These are phyloP conservation scores for Fratercula arctica DNA, from an alignment of 2,797 vertebrate species.

Conservation along the genomic window DNA sequence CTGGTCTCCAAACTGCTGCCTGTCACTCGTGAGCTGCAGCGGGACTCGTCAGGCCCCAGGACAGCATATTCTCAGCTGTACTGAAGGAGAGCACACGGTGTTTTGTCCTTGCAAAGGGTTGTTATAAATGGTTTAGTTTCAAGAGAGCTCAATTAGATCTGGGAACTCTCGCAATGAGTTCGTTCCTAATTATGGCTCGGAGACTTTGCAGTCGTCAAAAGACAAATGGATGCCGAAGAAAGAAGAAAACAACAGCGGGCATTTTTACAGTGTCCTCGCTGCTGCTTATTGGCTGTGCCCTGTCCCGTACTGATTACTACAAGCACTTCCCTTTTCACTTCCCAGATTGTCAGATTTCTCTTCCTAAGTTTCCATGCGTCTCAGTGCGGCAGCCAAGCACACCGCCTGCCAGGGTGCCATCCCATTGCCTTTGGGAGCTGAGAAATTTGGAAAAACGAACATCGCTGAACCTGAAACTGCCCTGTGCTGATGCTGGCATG, in stretches of 20 bases:
- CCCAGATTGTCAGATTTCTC: not conserved
- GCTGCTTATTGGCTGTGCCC: not conserved
- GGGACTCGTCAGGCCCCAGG: not conserved
- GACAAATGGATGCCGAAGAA: not conserved
- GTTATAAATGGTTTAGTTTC: constrained; percentile 29
- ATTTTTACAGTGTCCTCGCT: not conserved
- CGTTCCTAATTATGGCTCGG: not conserved
- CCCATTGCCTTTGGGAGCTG: not conserved
- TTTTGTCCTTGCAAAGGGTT: constrained; percentile 27
- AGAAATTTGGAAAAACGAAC: not conserved
- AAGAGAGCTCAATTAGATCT: constrained; percentile 34
- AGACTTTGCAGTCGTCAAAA: not conserved
- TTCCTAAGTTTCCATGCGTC: not conserved
- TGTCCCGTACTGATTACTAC: not conserved
- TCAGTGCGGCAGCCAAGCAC: not conserved
- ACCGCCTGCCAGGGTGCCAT: accelerated
- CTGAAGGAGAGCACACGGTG: not conserved
- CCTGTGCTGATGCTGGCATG: accelerated
- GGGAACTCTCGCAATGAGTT: constrained; percentile 8
- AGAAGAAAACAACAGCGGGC: not conserved
- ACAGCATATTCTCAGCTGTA: constrained; percentile 8
- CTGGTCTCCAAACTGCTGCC: not conserved
- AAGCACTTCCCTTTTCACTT: not conserved
- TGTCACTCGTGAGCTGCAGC: not conserved
- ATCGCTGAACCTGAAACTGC: not conserved